Conservation (phyloP, 2,113 vertebrate species). For the Hipposideros armiger region DNA sequence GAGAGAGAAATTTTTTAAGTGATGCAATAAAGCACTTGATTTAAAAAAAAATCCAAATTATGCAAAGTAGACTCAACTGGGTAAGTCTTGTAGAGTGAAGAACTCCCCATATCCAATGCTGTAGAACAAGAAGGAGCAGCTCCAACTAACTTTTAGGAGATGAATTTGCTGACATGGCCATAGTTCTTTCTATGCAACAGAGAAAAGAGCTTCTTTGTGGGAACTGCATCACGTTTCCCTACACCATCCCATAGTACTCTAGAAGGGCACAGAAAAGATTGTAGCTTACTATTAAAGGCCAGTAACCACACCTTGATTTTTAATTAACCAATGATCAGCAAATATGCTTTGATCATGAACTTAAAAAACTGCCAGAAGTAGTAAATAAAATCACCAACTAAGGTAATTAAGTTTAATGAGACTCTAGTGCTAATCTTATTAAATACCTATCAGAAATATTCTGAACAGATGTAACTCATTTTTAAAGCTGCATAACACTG, state of each 20-base stretch:
- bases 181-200: conserved; percentile 82
- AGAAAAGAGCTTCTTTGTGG: conserved; percentile 82
- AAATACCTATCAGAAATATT: conserved; percentile 61
- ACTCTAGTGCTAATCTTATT: conserved; percentile 62
- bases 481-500: not conserved
- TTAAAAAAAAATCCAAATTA: conserved; percentile 66
- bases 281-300: conserved; percentile 80
- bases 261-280: conserved; percentile 83
- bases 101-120: conserved; percentile 81
- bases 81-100: conserved; percentile 80
- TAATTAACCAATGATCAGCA: conserved; percentile 75
- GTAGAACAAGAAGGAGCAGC: conserved; percentile 81
- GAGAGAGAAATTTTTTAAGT: conserved; percentile 66
- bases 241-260: conserved; percentile 82
- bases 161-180: conserved; percentile 78
- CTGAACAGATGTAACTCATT: conserved; percentile 20
- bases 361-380: conserved; percentile 52
- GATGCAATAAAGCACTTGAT: conserved; percentile 77
- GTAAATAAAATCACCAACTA: conserved; percentile 55
- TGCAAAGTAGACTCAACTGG: conserved; percentile 82
- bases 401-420: conserved; percentile 63
- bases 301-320: conserved; percentile 64
- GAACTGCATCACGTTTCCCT: conserved; percentile 81
- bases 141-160: conserved; percentile 84
- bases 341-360: conserved; percentile 75